Conservation (phyloP, 2,113 vertebrate species). For the Microtus pennsylvanicus region DNA sequence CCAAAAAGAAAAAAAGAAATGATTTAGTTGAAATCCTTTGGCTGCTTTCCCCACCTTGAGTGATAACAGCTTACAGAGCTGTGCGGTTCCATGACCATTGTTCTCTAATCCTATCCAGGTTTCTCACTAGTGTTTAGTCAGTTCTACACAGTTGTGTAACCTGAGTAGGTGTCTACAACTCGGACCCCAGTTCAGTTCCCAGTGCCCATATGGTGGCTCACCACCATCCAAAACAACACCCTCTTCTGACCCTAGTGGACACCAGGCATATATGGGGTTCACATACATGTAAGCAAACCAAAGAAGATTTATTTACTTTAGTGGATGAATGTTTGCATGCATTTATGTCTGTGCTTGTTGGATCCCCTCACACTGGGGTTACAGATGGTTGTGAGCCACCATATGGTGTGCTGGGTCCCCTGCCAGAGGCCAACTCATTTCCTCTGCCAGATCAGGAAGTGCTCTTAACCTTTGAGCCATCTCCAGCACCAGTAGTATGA, state of each 20-base stretch:
- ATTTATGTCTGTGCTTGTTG: not conserved
- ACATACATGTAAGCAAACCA: not conserved
- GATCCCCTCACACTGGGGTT: not conserved
- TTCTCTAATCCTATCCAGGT: not conserved
- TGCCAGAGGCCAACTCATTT: not conserved
- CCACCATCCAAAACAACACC: not conserved
- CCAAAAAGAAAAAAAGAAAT: not conserved
- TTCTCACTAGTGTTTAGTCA: not conserved
- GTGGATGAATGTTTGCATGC: not conserved
- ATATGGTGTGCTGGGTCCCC: not conserved
- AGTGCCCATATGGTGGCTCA: not conserved
- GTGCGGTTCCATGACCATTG: not conserved
- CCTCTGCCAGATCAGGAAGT: not conserved
- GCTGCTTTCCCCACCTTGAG: not conserved
- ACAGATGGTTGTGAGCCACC: not conserved
- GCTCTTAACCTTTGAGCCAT: not conserved
- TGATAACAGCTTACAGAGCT: not conserved
- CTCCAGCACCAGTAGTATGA: not conserved
- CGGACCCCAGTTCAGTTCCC: not conserved
- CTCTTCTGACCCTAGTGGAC: not conserved
- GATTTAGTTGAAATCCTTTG: not conserved
- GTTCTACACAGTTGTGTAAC: not conserved
- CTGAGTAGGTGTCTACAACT: not conserved
- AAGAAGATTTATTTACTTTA: not conserved
- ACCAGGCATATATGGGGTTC: not conserved